A percentile compares a stretch with the other conserved stretches of the same genome.
Conservation (phyloP, 2,888 invertebrate species). For the Escarpia spicata region DNA sequence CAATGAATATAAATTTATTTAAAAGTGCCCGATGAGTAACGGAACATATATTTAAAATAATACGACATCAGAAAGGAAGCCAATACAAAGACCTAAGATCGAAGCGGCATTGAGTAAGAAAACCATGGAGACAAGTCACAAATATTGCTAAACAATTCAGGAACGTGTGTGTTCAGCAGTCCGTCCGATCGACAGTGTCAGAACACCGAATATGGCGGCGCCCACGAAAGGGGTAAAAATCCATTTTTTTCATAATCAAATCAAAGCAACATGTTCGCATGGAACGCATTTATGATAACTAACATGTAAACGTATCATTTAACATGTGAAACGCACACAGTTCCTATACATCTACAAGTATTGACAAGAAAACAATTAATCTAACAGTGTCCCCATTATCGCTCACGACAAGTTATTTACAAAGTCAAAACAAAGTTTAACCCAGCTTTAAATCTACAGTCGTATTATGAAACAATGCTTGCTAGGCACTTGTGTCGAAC, state of each 20-base stretch:
- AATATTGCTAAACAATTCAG: neutral
- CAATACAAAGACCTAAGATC: too few species aligned
- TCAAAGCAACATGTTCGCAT: neutral
- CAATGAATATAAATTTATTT: too few species aligned
- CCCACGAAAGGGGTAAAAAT: neutral
- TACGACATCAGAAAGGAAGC: too few species aligned
- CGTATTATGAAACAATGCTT: too few species aligned
- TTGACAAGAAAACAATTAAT: neutral
- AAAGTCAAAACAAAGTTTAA: too few species aligned
- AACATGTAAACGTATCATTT: neutral
- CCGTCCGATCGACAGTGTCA: neutral
- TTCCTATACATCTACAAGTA: neutral
- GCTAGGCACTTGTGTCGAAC: too few species aligned
- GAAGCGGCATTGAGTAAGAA: too few species aligned
- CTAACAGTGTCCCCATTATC: neutral
- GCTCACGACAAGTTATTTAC: neutral
- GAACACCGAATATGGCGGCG: neutral
- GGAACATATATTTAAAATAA: too few species aligned
- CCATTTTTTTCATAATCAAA: neutral
- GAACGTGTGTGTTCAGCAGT: neutral
- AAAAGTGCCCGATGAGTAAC: too few species aligned
- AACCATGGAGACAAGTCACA: too few species aligned
- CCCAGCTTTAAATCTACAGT: too few species aligned
- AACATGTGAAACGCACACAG: neutral
- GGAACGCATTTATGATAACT: neutral